Evolutionary conservation across 2,797 vertebrate genomes (phyloP).

Genomic region (Pachyuromys duprasi): DNA sequence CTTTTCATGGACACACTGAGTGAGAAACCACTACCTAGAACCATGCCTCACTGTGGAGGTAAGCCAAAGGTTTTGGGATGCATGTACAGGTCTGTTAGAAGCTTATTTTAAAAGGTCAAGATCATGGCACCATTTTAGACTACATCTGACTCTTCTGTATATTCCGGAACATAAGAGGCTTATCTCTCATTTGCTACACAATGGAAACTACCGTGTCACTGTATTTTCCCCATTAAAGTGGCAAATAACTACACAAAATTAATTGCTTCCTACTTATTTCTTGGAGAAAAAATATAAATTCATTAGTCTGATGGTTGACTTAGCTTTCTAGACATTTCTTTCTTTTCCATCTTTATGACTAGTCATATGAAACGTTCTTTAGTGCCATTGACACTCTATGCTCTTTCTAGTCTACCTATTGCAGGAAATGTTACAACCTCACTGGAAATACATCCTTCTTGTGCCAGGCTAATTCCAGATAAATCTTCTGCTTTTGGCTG

Average conservation of each 20-base stretch:
- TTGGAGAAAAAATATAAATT: neutral
- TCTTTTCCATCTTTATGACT: neutral
- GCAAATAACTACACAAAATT: neutral
- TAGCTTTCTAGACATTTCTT: neutral
- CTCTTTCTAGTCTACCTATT: neutral
- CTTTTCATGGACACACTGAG: neutral
- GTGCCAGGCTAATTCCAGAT: neutral
- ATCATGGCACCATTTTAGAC: constrained; percentile 36
- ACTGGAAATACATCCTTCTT: neutral
- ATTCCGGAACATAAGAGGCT: constrained; percentile 24
- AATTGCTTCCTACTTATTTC: neutral
- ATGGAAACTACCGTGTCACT: constrained; percentile 32
- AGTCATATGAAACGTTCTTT: neutral
- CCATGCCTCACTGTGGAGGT: neutral
- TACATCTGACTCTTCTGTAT: neutral
- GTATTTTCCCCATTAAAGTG: constrained; percentile 25
- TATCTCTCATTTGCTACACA: constrained; percentile 38
- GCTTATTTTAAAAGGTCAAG: constrained; percentile 54
- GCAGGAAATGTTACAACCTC: neutral
- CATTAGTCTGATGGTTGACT: neutral
- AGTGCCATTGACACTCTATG: neutral
- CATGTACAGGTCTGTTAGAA: neutral
- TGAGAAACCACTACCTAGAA: neutral
- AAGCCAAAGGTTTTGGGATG: neutral
- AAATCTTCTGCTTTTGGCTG: neutral